phyloP scores from a whole-genome alignment of 2,888 invertebrate species.

The Chrysodeixis includens region DNA sequence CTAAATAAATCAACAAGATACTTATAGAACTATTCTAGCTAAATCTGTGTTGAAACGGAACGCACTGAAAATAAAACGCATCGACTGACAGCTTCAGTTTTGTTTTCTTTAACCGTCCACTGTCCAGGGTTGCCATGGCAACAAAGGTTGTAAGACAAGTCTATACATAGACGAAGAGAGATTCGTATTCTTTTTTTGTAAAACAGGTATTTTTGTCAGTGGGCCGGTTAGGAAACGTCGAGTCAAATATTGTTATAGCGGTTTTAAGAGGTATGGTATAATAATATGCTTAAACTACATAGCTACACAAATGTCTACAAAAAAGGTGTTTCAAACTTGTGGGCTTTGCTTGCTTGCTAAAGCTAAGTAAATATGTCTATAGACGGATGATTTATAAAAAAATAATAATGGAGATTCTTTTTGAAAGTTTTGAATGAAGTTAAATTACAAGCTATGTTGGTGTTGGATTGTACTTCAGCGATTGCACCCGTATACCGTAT shows the following conservation, averaged over 20 bases:
- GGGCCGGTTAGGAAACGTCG: neutral
- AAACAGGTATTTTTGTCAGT: neutral
- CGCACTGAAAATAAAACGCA: slow-evolving; percentile 54
- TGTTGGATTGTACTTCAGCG: no score
- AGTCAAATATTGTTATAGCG: neutral
- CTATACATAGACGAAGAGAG: neutral
- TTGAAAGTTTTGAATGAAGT: no score
- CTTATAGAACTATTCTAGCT: slow-evolving; percentile 12
- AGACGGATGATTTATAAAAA: neutral
- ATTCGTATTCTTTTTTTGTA: neutral
- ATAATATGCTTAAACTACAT: neutral
- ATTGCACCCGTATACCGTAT: no score
- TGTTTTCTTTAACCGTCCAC: slow-evolving; percentile 17
- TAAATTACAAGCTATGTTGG: no score
- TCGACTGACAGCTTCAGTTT: slow-evolving; percentile 31
- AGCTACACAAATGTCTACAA: neutral
- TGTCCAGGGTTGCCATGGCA: slow-evolving; percentile 24
- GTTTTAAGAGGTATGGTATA: neutral
- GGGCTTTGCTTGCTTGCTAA: neutral
- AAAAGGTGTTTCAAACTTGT: neutral
- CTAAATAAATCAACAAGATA: slow-evolving; percentile 10
- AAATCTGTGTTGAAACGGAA: slow-evolving; percentile 50
- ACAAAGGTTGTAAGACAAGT: neutral
- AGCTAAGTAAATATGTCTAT: neutral
- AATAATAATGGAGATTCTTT: no score